Evolutionary conservation across 2,113 vertebrate species (phyloP), one percentile per base, ranked within the genome.

Genomic region (Amphiprion ocellaris): DNA sequence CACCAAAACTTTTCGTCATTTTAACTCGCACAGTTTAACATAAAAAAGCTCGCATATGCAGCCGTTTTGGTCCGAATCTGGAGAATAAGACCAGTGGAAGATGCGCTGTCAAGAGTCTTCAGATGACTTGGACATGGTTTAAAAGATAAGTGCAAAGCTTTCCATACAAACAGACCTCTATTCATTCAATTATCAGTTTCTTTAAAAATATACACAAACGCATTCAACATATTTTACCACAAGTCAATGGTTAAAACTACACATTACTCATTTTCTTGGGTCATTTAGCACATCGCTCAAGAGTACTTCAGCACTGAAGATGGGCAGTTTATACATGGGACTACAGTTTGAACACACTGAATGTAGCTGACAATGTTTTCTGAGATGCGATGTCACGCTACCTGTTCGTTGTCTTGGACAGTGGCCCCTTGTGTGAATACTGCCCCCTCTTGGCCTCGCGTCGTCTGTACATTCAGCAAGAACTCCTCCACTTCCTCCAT

Each of bases 351-450:
- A 55, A 65, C 0, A 39, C 26, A 68, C 52, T 12, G 46, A 33
- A 61, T 6, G 23, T 10, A 14, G 33, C 5, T 39, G 33, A 17
- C 21, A 46, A 19, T 28, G 16, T 69, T 49, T 44, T 53, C 4
- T 28, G n/a, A 24, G 12, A 54, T 12, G n/a, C 0, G 17, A 14
- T 14, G 10, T 28, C 39, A 41, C 30, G 24, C 2, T 69, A 98
- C 97, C 96, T 98, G 98, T 53, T 98, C 97, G 0, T 97, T 97
- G 91, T 99, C 97, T 68, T 93, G 96, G 78, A 98, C 94, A 1
- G 77, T 17, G 81, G 94, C 92, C 14, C 92, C 94, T 15, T 94
- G 82, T 60, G 91, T 88, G 69, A 89, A 81, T 10, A 85, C 49
- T 0, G 61, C 74, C 80, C 81, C 89, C 88, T 95, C 94, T 0